Evolutionary conservation across 2,113 vertebrate genomes (phyloP).

Genomic region (Chionis minor): DNA sequence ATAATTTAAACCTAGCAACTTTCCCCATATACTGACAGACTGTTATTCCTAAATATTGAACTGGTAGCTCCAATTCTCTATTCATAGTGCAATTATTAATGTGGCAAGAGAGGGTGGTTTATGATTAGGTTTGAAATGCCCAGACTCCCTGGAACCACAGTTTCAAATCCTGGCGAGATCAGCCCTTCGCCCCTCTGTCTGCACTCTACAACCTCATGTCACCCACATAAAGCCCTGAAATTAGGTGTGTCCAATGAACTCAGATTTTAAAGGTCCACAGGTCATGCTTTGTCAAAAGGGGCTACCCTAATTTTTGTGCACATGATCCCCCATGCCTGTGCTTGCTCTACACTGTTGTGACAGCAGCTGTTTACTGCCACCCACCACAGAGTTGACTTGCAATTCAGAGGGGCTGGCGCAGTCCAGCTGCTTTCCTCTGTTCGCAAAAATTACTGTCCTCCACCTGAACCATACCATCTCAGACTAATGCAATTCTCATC

Average conservation of each 20-base stretch:
- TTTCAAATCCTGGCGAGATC: neutral
- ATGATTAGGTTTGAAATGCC: constrained; percentile 17
- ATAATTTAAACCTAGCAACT: constrained; percentile 43
- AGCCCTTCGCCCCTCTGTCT: neutral
- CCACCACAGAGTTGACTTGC: neutral
- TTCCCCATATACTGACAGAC: constrained; percentile 3
- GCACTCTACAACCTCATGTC: neutral
- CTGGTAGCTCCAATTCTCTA: constrained; percentile 15
- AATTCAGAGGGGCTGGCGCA: neutral
- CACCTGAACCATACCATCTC: neutral
- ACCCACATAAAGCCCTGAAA: neutral
- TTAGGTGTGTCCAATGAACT: neutral
- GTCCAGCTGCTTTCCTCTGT: neutral
- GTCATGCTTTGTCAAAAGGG: neutral
- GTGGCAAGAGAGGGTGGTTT: neutral
- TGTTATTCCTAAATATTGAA: constrained; percentile 30
- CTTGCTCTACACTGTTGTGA: neutral
- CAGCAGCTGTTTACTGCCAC: neutral
- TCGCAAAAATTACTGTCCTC: neutral
- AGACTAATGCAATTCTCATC: neutral
- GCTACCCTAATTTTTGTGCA: neutral
- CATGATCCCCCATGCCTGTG: neutral
- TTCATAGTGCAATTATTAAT: constrained; percentile 40
- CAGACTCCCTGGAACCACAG: constrained; percentile 17
- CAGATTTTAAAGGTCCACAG: neutral